Evolutionary conservation across 2,888 invertebrate species (phyloP).

Genomic region (Eutolmus rufibarbis): DNA sequence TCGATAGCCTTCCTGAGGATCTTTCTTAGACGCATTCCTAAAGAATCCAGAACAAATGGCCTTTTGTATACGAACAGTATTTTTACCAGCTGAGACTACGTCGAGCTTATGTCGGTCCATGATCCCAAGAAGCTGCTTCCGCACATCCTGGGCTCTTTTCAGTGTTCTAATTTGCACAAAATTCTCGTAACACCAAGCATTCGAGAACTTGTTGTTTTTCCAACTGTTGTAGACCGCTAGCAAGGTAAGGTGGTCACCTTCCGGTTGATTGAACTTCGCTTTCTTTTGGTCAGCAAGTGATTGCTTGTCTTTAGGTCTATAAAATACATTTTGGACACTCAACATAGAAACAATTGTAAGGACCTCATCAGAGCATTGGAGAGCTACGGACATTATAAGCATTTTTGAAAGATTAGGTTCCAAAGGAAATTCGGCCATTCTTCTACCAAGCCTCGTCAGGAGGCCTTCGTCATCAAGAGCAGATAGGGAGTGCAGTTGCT

Average conservation of each 20-base stretch:
- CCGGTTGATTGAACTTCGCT: constrained; percentile 98
- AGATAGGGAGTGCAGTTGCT: constrained; percentile 94
- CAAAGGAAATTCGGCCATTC: constrained; percentile 99
- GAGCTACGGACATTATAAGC: constrained; percentile 97
- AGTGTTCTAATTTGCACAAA: constrained; percentile 97
- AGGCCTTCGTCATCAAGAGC: constrained; percentile 95
- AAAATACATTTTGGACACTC: constrained; percentile 98
- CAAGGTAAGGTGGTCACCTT: constrained; percentile 96
- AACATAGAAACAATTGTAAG: constrained; percentile 99
- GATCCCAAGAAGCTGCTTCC: constrained; percentile 95
- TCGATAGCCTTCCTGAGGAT: constrained; percentile 97
- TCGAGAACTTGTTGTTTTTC: constrained; percentile 98
- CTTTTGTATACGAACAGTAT: constrained; percentile 95
- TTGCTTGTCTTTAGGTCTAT: constrained; percentile 93
- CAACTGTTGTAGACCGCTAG: constrained; percentile 99
- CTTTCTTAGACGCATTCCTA: constrained; percentile 98
- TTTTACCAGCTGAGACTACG: constrained; percentile 95
- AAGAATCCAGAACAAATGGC: constrained; percentile 99
- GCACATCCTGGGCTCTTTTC: constrained; percentile 96
- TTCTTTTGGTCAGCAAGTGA: constrained; percentile 98
- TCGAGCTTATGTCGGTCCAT: constrained; percentile 98
- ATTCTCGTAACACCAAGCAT: constrained; percentile 99
- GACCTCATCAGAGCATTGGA: constrained; percentile 97
- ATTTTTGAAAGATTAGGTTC: constrained; percentile 99
- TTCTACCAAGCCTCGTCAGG: constrained; percentile 79